Base-by-base conservation (phyloP, 53 echinoderm and acorn worm genomes). In the Henricia sp. region DNA sequence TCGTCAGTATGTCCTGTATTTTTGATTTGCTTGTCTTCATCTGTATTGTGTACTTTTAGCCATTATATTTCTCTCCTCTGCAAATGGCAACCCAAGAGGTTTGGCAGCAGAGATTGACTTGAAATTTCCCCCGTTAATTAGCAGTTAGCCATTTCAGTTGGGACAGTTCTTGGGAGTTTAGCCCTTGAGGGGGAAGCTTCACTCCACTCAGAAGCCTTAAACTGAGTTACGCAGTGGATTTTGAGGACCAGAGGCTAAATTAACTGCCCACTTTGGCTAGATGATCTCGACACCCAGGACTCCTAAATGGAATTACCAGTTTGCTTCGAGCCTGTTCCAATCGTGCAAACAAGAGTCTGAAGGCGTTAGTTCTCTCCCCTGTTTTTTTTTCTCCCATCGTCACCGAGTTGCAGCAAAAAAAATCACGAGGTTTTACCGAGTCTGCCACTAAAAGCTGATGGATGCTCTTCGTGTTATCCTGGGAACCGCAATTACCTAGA, bases 51-150 rank as follows among this genome's bases (percentile, higher is more conserved):
- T 68, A 32, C 13, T 37, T 24, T 37, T 36, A 36, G 38, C 12
- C 12, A 34, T 68, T 36, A 23, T 37, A 39, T 21, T 76, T 40
- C 19, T 76, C 21, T 12, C 12, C 57, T 58, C n/a, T 37, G 38
- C 14, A 56, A 40, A 27, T 26, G 37, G 52, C 36, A 76, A 58
- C 76, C 42, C 76, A 11, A 21, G 76, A 58, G 76, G 59, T 27
- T 36, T 41, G 57, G 76, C 58, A 58, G 37, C 57, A 76, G 59
- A 58, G 57, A 40, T 76, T 76, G 76, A 57, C 59, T 76, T 74
- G 57, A 76, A 76, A 76, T 76, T 76, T 76, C 76, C 59, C n/a
- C 76, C 37, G 76, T 76, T 76, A 76, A 76, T 76, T 41, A 76
- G 11, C 59, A 76, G 76, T 76, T 76, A 58, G 76, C 59, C 76